Percentiles rank a stretch among this genome's conserved stretches.
Conservation (phyloP, 2,888 invertebrate species). For the Limenitis camilla region DNA sequence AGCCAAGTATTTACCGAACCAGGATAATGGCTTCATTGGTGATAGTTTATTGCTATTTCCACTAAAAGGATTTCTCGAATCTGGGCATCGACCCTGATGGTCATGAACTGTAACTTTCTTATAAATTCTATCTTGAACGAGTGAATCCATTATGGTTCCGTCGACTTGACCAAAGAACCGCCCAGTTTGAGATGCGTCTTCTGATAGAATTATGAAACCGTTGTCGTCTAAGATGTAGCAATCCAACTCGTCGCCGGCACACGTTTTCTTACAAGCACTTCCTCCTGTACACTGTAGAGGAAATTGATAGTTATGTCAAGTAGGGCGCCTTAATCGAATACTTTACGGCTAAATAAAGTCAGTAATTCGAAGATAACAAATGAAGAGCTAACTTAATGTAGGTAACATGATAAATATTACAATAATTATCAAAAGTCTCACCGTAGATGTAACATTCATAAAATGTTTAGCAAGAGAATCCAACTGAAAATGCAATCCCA, state of each 20-base stretch:
- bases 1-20: conserved; percentile 72
- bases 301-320: too few relatives aligned
- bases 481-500: conserved; percentile 92
- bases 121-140: conserved; percentile 92
- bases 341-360: neutral
- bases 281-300: conserved; percentile 79
- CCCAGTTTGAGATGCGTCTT: conserved; percentile 89
- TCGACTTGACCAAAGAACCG: conserved; percentile 96
- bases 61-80: conserved; percentile 78
- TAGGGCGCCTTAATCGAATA: conserved; percentile 1
- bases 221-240: conserved; percentile 96
- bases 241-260: conserved; percentile 89
- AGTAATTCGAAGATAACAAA: neutral
- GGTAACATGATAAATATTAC: neutral
- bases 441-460: conserved; percentile 90
- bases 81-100: conserved; percentile 90
- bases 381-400: neutral
- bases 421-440: conserved; percentile 47
- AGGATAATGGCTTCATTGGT: conserved; percentile 71
- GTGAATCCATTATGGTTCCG: conserved; percentile 94
- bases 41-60: conserved; percentile 57
- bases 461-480: conserved; percentile 88
- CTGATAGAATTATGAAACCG: conserved; percentile 93
- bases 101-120: conserved; percentile 90
- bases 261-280: conserved; percentile 85